Percentiles rank a stretch among this genome's conserved stretches.
These are phyloP conservation scores for Argyra leucocephala DNA, from an alignment of 2,888 invertebrate species.

Conservation along the genomic window DNA sequence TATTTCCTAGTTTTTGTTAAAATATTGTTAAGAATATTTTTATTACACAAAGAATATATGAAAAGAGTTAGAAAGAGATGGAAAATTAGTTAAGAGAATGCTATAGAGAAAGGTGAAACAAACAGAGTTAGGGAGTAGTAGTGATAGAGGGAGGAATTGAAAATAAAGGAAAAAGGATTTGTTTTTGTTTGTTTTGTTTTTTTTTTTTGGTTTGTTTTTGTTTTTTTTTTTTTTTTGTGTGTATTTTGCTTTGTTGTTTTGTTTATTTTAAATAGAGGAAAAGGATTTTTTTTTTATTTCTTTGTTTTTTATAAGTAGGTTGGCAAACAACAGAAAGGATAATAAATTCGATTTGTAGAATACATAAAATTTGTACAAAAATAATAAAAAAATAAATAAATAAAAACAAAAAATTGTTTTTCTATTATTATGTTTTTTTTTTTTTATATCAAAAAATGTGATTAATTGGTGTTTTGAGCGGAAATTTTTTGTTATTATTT, in stretches of 20 bases:
- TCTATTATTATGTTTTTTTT: not conserved
- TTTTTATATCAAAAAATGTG: not conserved
- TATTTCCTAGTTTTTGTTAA: not conserved
- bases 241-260: not conserved
- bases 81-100: not conserved
- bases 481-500: not conserved
- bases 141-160: not conserved
- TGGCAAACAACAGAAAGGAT: not conserved
- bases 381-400: not conserved
- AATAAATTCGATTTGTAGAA: not conserved
- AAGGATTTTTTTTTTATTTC: not conserved
- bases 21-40: not conserved
- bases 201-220: not conserved
- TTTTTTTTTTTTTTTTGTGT: not conserved
- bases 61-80: not conserved
- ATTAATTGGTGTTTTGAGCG: not conserved
- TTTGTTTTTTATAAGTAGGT: not conserved
- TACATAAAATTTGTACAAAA: not conserved
- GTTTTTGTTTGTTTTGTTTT: no score
- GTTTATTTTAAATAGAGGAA: not conserved
- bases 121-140: not conserved
- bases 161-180: not conserved
- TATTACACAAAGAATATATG: not conserved
- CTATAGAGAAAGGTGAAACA: not conserved
- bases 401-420: not conserved